These are phyloP conservation scores for Spilarctia lutea DNA, from an alignment of 2,888 invertebrate species.

Conservation along the genomic window DNA sequence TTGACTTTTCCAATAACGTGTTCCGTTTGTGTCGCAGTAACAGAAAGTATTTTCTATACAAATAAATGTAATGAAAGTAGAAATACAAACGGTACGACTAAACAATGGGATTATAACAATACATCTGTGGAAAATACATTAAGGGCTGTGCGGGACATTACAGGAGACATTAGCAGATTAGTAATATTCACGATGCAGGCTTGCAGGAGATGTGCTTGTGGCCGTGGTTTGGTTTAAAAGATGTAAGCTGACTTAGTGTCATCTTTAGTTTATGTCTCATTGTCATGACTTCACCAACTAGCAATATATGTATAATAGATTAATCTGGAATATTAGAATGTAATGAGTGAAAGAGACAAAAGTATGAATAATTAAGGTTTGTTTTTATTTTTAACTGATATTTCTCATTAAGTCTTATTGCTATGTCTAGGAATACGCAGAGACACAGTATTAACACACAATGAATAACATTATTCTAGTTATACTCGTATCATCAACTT, in stretches of 20 bases:
- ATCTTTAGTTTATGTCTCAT: background rate
- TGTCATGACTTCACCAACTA: slow-evolving; percentile 1
- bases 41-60: slow-evolving; percentile 3
- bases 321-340: too few species aligned
- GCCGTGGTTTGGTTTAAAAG: background rate
- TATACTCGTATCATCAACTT: too few species aligned
- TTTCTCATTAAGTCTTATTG: too few species aligned
- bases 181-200: slow-evolving; percentile 13
- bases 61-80: slow-evolving; percentile 7
- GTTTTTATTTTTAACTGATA: too few species aligned
- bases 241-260: background rate
- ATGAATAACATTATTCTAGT: too few species aligned
- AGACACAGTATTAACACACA: too few species aligned
- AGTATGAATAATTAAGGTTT: too few species aligned
- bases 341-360: too few species aligned
- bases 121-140: slow-evolving; percentile 25
- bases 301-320: background rate
- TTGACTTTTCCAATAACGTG: slow-evolving; percentile 3
- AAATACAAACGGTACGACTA: slow-evolving; percentile 1
- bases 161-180: slow-evolving; percentile 39
- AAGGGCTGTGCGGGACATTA: slow-evolving; percentile 22
- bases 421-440: too few species aligned
- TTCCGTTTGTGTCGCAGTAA: background rate
- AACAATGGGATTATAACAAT: slow-evolving; percentile 18
- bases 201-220: background rate